A percentile compares a stretch with the other conserved stretches of the same genome.
These are phyloP conservation scores for Myopa testacea DNA, from an alignment of 2,888 invertebrate genomes.

Conservation along the genomic window DNA sequence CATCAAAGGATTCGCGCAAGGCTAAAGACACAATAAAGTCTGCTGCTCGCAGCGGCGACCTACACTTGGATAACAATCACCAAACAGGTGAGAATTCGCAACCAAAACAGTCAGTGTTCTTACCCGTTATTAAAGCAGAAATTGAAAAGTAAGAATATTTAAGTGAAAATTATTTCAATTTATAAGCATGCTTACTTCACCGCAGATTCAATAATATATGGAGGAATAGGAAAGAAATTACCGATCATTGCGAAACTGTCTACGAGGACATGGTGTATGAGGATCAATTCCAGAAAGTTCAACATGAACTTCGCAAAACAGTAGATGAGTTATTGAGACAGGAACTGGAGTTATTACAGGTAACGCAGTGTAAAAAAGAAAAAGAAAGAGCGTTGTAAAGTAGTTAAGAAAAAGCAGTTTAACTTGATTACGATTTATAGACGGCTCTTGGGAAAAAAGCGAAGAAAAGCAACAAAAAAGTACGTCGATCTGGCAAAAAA, in stretches of 20 bases:
- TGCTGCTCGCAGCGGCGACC: slow-evolving; percentile 66
- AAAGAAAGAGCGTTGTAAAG: background rate
- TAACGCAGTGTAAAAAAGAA: slow-evolving; percentile 42
- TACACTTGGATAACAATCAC: slow-evolving; percentile 75
- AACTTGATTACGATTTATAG: slow-evolving; percentile 40
- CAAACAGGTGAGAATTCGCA: slow-evolving; percentile 71
- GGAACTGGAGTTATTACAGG: slow-evolving; percentile 77
- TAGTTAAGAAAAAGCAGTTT: background rate
- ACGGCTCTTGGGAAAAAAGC: slow-evolving; percentile 78
- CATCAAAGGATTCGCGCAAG: slow-evolving; percentile 83
- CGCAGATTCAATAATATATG: slow-evolving; percentile 81
- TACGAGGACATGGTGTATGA: slow-evolving; percentile 86
- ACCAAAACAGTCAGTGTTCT: slow-evolving; percentile 77
- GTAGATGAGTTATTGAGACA: slow-evolving; percentile 84
- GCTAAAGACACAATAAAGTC: slow-evolving; percentile 81
- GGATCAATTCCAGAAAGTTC: slow-evolving; percentile 85
- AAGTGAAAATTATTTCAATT: slow-evolving; percentile 15
- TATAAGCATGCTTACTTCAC: slow-evolving; percentile 25
- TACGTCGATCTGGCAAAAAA: slow-evolving; percentile 85
- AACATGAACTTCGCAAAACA: slow-evolving; percentile 82
- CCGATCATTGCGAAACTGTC: slow-evolving; percentile 80
- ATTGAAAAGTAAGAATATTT: slow-evolving; percentile 75
- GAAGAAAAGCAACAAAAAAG: slow-evolving; percentile 82
- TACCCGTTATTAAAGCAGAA: slow-evolving; percentile 77
- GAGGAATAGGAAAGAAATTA: slow-evolving; percentile 82